Percentiles rank a stretch among this genome's conserved stretches.
Conservation (phyloP, 2,888 invertebrate genomes). For the Drosophila paranaensis region DNA sequence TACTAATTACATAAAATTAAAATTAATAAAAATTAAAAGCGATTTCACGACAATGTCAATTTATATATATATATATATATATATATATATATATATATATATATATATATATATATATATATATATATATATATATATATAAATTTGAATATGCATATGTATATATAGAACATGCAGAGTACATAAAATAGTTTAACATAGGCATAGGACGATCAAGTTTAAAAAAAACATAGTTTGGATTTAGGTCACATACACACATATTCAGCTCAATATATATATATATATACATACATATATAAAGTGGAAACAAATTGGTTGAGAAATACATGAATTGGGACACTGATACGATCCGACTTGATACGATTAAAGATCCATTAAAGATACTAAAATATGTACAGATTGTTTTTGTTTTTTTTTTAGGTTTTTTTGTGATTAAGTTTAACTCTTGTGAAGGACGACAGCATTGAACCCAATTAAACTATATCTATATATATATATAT, state of each 20-base stretch:
- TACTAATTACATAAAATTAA: slow-evolving; percentile 75
- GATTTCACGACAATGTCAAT: slow-evolving; percentile 56
- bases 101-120: slow-evolving; percentile 19
- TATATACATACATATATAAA: slow-evolving; percentile 7
- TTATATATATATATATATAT: slow-evolving; percentile 24
- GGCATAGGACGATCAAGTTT: slow-evolving; percentile 43
- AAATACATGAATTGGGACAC: slow-evolving; percentile 20
- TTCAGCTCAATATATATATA: slow-evolving; percentile 1
- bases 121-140: slow-evolving; percentile 23
- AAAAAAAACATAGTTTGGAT: slow-evolving; percentile 13
- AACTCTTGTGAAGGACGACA: slow-evolving; percentile 69
- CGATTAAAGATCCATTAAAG: slow-evolving; percentile 59
- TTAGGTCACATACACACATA: slow-evolving; percentile 54
- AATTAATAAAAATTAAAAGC: slow-evolving; percentile 67
- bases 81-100: too few species aligned
- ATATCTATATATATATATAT: slow-evolving; percentile 39
- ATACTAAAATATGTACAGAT: slow-evolving; percentile 74
- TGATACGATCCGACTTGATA: slow-evolving; percentile 25
- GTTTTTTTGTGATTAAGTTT: slow-evolving; percentile 43
- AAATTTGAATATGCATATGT: slow-evolving; percentile 1
- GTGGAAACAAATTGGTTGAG: slow-evolving; percentile 20
- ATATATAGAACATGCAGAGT: slow-evolving; percentile 51
- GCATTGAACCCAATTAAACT: slow-evolving; percentile 72
- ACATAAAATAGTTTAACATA: slow-evolving; percentile 53
- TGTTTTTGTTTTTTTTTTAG: slow-evolving; percentile 21